These are phyloP conservation scores for Paraescarpia echinospica DNA, from an alignment of 1,140 invertebrate genomes.

Conservation along the genomic window DNA sequence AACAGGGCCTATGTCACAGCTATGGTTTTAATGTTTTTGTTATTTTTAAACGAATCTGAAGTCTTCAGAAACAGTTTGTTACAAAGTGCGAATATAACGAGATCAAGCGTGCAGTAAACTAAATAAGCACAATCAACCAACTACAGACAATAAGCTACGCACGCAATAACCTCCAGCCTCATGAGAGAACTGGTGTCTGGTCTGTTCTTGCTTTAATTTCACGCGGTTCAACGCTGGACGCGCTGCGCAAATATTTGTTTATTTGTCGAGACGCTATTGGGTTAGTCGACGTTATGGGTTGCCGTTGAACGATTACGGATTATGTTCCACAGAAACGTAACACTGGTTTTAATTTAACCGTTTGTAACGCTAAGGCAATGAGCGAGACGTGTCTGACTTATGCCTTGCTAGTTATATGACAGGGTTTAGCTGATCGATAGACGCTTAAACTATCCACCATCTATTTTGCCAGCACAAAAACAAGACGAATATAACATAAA, in stretches of 20 bases:
- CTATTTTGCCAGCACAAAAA: not conserved
- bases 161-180: not conserved
- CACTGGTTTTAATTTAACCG: no score
- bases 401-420: not conserved
- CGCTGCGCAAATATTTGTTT: not conserved
- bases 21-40: not conserved
- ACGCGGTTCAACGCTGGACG: no score
- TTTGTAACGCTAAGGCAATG: not conserved
- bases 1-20: not conserved
- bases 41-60: not conserved
- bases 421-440: not conserved
- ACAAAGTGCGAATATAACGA: not conserved
- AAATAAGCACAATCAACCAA: not conserved
- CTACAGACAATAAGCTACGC: not conserved
- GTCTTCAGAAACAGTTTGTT: not conserved
- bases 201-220: not conserved
- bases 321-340: no score
- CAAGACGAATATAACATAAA: not conserved
- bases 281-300: not conserved
- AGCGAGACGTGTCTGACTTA: not conserved
- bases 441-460: not conserved
- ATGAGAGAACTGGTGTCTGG: not conserved
- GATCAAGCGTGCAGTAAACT: not conserved
- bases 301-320: not conserved
- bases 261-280: not conserved